A percentile compares a stretch with the other conserved stretches of the same genome.
Conservation (phyloP, 2,888 invertebrate species). For the Thalpophila matura region DNA sequence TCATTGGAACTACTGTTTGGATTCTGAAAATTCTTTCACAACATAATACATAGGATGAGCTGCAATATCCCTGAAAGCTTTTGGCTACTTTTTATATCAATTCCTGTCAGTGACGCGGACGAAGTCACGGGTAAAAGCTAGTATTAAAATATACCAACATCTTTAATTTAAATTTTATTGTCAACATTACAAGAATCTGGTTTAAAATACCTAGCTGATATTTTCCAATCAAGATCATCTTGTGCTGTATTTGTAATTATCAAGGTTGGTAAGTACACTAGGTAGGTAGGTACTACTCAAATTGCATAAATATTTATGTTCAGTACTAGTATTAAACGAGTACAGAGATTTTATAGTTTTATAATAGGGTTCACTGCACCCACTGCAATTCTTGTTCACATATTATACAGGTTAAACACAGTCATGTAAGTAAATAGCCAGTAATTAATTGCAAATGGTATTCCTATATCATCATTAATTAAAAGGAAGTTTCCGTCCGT, state of each 20-base stretch:
- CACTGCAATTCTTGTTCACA: constrained; percentile 16
- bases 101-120: too few species aligned
- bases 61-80: too few species aligned
- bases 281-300: background rate
- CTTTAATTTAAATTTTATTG: background rate
- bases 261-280: background rate
- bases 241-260: constrained; percentile 16
- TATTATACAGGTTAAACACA: constrained; percentile 39
- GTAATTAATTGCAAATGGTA: constrained; percentile 39
- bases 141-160: background rate
- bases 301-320: constrained; percentile 30
- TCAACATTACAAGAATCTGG: background rate
- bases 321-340: constrained; percentile 13
- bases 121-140: too few species aligned
- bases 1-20: too few species aligned
- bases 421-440: constrained; percentile 32
- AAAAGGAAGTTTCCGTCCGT: constrained; percentile 28
- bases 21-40: too few species aligned
- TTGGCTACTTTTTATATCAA: too few species aligned
- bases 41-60: too few species aligned
- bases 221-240: constrained; percentile 1
- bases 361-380: constrained; percentile 38
- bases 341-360: constrained; percentile 51
- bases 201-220: background rate
- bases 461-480: constrained; percentile 22